Base-by-base conservation (phyloP, 2,113 vertebrate genomes). In the Centropus bengalensis region DNA sequence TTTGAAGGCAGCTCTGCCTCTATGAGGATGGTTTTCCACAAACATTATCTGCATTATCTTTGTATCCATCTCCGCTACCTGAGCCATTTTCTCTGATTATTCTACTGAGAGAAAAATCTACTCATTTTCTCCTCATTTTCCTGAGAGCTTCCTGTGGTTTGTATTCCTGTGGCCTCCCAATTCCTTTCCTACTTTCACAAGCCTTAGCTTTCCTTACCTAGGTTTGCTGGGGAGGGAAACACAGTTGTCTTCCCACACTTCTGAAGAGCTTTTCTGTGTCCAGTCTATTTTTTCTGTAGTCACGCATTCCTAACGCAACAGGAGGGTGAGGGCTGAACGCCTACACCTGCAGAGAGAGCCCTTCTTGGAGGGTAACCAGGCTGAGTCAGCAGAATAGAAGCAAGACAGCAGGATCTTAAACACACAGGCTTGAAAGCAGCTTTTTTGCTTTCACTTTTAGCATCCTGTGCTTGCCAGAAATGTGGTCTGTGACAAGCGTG, bases 261-360 rank as follows among this genome's bases (percentile, higher is more conserved):
- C 69, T 58, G 22, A 33, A 36, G 74, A 79, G 49, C 55, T 89
- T 76, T 69, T 60, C 76, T 80, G 82, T 7, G 51, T 79, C 71
- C 71, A 76, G 67, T 10, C 83, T 76, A 60, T 89, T 88, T 93
- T 87, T 78, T 32, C 70, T 24, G 8, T 1, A 7, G 42, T 67
- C 86, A 60, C 75, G 75, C 62, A 79, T 70, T 89, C 66, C 75
- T 32, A 51, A 88, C 23, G 28, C 58, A 64, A 66, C 54, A 80
- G 62, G 79, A 94, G 80, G 79, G 64, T 0, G 63, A 88, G 67
- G 62, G 86, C 49, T 85, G 85, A 63, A 55, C 7, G 0, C 76
- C 82, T 36, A 82, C 93, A 58, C 38, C 88, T 23, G 52, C 88
- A 91, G 79, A 82, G 93, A 87, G 88, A 85, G 82, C 62, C 71